Base-by-base conservation (phyloP, 2,797 vertebrate species). In the Catostomus latipinnis region DNA sequence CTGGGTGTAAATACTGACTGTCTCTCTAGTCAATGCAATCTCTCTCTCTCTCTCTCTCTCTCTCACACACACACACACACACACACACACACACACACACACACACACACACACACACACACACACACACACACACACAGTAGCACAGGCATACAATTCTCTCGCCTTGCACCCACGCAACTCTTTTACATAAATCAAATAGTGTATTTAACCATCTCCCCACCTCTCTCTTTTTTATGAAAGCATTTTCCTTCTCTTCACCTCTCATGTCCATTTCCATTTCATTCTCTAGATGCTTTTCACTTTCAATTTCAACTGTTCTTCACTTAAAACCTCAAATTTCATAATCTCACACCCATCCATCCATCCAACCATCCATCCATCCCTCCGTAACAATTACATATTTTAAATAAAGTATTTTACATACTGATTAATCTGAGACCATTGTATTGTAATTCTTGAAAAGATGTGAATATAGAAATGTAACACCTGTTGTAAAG, bases 121-220 rank as follows among this genome's bases (percentile, higher is more conserved):
- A 54, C 81, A 71, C 74, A 75, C 74, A 68, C 70, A 68, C 58
- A 66, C 80, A 72, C 60, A 76, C 76, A 67, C 77, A 70, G 76
- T 70, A 68, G 76, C 82, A 74, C 83, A 80, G 62, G 56, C 79
- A 72, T 72, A 78, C 80, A 78, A 80, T 84, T 85, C 77, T 77
- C 78, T 80, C 82, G 74, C 78, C 48, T 69, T 13, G 80, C 86
- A 65, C 86, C 85, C 85, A 86, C 83, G 72, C 86, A 84, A 69
- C 87, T 90, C 81, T 86, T 93, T 93, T 93, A 90, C 91, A 93
- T 93, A 92, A 92, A 89, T 92, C 88, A 90, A 87, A 93, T 82
- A 88, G 87, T 88, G 87, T 87, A 89, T 91, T 91, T 92, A 90
- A 91, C 81, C 85, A 84, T 88, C 89, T 84, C 79, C 80, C 71